Percentiles rank a stretch among this genome's conserved stretches.
These are phyloP conservation scores for Antechinus flavipes DNA, from an alignment of 2,113 vertebrate species.

Conservation along the genomic window DNA sequence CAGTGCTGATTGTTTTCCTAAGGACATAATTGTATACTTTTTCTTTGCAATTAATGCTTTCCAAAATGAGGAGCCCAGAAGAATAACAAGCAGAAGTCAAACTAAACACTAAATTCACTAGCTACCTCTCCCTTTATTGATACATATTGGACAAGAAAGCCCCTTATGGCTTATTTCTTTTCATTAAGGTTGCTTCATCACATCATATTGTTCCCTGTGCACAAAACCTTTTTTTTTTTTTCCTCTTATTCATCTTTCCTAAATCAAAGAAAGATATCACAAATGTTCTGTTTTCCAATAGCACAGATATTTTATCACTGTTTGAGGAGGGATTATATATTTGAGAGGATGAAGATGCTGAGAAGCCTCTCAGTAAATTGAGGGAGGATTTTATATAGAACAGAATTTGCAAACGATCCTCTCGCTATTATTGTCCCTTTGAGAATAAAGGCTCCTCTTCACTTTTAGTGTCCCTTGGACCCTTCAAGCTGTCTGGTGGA, in stretches of 20 bases:
- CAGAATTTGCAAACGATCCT: background rate
- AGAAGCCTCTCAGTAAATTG: conserved; percentile 31
- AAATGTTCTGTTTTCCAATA: conserved; percentile 21
- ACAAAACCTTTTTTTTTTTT: background rate
- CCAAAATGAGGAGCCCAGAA: conserved; percentile 29
- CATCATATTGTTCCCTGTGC: conserved; percentile 19
- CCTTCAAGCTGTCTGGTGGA: background rate
- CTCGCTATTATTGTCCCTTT: background rate
- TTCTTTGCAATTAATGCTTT: conserved; percentile 4
- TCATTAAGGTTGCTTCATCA: background rate
- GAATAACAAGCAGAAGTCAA: conserved; percentile 1
- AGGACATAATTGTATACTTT: conserved; percentile 17
- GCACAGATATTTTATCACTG: conserved; percentile 17
- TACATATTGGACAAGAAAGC: background rate
- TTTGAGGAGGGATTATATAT: background rate
- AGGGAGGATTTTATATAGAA: background rate
- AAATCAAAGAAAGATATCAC: background rate
- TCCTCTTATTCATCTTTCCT: conserved; percentile 11
- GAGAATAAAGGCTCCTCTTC: background rate
- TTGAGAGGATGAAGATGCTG: background rate
- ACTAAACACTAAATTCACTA: background rate
- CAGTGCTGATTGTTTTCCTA: background rate
- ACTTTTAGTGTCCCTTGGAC: background rate
- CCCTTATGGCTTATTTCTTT: background rate
- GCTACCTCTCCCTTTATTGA: background rate